Evolutionary conservation across 2,888 invertebrate species (phyloP).

Genomic region (Noctua comes): DNA sequence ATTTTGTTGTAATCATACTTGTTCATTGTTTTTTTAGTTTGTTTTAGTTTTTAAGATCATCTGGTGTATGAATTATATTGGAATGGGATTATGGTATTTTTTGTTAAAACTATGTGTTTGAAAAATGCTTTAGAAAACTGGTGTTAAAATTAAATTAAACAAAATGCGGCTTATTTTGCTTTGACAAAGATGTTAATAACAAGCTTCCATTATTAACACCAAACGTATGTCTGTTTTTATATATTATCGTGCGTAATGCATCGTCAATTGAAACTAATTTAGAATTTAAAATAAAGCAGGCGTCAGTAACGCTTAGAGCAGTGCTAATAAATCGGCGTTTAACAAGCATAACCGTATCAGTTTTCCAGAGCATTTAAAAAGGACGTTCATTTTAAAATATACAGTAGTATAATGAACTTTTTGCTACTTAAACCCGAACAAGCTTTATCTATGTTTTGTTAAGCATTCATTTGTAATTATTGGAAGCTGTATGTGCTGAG

Average conservation of each 20-base stretch:
- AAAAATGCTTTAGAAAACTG: constrained; percentile 53
- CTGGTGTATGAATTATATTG: constrained; percentile 64
- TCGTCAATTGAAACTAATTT: constrained; percentile 35
- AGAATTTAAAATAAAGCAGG: constrained; percentile 28
- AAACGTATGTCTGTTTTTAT: constrained; percentile 28
- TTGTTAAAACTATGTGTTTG: constrained; percentile 53
- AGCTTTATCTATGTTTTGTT: constrained; percentile 59
- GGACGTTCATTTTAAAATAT: constrained; percentile 40
- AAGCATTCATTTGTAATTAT: constrained; percentile 46
- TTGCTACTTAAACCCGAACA: constrained; percentile 66
- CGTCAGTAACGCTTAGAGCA: constrained; percentile 13
- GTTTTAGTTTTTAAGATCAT: constrained; percentile 64
- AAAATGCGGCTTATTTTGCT: constrained; percentile 48
- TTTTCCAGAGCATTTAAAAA: constrained; percentile 53
- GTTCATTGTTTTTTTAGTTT: constrained; percentile 71
- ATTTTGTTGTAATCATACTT: constrained; percentile 71
- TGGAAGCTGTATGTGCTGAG: constrained; percentile 47
- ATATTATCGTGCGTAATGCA: constrained; percentile 6
- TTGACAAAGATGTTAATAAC: constrained; percentile 50
- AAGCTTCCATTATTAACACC: constrained; percentile 33
- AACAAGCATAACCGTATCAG: constrained; percentile 37
- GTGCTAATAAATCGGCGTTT: constrained; percentile 24
- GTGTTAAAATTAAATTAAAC: constrained; percentile 21
- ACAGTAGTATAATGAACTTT: constrained; percentile 37
- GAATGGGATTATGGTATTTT: constrained; percentile 66